These are phyloP conservation scores for Tachycineta bicolor DNA, from an alignment of 2,113 vertebrate species.

Conservation along the genomic window DNA sequence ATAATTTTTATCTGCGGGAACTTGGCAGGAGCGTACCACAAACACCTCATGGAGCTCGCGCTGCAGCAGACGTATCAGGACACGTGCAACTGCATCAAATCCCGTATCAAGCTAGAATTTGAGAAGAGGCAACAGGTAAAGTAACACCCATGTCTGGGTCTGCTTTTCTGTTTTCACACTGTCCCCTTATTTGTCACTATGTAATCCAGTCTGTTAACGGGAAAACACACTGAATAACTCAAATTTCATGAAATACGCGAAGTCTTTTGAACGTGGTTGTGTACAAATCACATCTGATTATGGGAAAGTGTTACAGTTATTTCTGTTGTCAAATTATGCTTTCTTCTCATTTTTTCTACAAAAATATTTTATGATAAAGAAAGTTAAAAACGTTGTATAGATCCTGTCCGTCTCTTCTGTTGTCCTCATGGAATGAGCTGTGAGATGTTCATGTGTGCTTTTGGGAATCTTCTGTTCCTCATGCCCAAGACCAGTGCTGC, in stretches of 20 bases:
- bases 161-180: neutral
- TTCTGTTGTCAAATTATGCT: neutral
- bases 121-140: slow-evolving; percentile 96
- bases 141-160: neutral
- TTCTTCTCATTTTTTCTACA: neutral
- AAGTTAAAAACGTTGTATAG: neutral
- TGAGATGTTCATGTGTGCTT: neutral
- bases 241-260: neutral
- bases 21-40: slow-evolving; percentile 95
- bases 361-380: neutral
- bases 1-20: slow-evolving; percentile 98
- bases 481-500: neutral
- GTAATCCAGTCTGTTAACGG: neutral
- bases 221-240: neutral
- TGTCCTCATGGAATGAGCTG: neutral
- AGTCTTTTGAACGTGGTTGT: neutral
- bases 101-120: slow-evolving; percentile 96
- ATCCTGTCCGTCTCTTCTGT: neutral
- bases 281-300: neutral
- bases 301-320: neutral
- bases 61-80: slow-evolving; percentile 95
- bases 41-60: slow-evolving; percentile 95
- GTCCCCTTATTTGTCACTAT: rapidly evolving
- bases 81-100: slow-evolving; percentile 98
- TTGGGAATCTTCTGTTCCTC: neutral